Percentiles rank a stretch among this genome's conserved stretches.
Evolutionary conservation across 2,797 vertebrate species (phyloP).

Genomic region (Denticeps clupeoides): DNA sequence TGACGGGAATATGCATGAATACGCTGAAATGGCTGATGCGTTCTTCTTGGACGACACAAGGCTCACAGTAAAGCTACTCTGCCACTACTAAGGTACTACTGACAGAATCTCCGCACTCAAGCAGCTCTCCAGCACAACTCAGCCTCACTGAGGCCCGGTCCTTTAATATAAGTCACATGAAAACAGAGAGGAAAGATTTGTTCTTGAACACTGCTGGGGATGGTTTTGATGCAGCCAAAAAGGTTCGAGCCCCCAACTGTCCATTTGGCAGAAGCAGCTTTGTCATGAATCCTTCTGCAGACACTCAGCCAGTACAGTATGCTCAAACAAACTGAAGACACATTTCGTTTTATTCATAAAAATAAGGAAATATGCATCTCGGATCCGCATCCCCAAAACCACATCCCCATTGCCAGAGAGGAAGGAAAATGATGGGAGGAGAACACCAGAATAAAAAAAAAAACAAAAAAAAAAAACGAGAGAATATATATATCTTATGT

Average conservation of each 20-base stretch:
- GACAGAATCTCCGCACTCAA: conserved; percentile 13
- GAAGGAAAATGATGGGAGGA: conserved; percentile 31
- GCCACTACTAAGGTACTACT: conserved; percentile 12
- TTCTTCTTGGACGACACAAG: conserved; percentile 21
- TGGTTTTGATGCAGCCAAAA: conserved; percentile 14
- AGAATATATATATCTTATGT: conserved; percentile 44
- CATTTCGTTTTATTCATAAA: conserved; percentile 3
- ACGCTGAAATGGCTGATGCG: conserved; percentile 16
- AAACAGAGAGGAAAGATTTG: conserved; percentile 32
- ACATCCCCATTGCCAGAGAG: too few relatives aligned
- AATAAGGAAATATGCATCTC: conserved; percentile 1
- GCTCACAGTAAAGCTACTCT: conserved; percentile 9
- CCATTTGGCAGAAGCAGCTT: conserved; percentile 15
- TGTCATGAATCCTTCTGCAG: background rate
- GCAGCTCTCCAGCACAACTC: conserved; percentile 30
- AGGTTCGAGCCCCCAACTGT: conserved; percentile 14
- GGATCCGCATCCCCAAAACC: too few relatives aligned
- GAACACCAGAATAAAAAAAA: conserved; percentile 37
- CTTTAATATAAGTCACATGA: conserved; percentile 12
- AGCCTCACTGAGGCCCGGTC: conserved; percentile 12
- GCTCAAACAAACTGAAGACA: conserved; percentile 21
- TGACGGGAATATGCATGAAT: conserved; percentile 2
- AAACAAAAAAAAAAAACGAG: conserved; percentile 50
- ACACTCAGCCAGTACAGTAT: conserved; percentile 21
- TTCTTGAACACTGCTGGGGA: conserved; percentile 40